These are phyloP conservation scores for Drosophila meridiana DNA, from an alignment of 2,888 invertebrate species.

Conservation along the genomic window DNA sequence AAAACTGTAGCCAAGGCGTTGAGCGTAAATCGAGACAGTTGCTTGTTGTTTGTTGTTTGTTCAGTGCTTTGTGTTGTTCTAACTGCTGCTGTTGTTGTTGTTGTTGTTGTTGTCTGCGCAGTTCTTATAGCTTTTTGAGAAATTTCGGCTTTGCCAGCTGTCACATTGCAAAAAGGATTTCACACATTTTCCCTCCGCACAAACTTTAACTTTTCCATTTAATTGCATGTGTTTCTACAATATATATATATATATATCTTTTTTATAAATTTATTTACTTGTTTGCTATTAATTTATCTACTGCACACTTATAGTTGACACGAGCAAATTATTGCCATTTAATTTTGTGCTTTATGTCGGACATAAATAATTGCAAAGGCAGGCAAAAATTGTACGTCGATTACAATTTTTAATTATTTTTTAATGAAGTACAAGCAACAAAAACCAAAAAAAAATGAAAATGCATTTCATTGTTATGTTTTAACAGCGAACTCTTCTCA, in stretches of 20 bases:
- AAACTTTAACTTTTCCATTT: constrained; percentile 45
- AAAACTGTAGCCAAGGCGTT: constrained; percentile 71
- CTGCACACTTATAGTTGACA: constrained; percentile 76
- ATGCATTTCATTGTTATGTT: constrained; percentile 9
- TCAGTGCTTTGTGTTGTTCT: constrained; percentile 21
- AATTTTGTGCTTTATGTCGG: constrained; percentile 73
- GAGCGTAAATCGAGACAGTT: constrained; percentile 65
- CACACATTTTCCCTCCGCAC: neutral
- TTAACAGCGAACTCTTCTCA: constrained; percentile 20
- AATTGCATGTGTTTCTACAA: constrained; percentile 13
- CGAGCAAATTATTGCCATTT: constrained; percentile 75
- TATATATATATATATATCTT: neutral
- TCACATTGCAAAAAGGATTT: constrained; percentile 42
- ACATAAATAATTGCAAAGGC: constrained; percentile 77
- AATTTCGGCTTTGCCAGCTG: constrained; percentile 53
- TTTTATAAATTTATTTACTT: constrained; percentile 55
- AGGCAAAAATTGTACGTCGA: constrained; percentile 66
- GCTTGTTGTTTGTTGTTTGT: constrained; percentile 20
- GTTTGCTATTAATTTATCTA: constrained; percentile 75
- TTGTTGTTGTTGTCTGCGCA: constrained; percentile 21
- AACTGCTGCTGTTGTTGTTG: constrained; percentile 5
- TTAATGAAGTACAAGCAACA: constrained; percentile 69
- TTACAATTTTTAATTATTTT: constrained; percentile 78
- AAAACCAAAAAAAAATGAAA: constrained; percentile 16
- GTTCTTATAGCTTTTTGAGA: constrained; percentile 45